phyloP scores from a whole-genome alignment of 2,888 invertebrate species.

The Koerneria pararmatus region DNA sequence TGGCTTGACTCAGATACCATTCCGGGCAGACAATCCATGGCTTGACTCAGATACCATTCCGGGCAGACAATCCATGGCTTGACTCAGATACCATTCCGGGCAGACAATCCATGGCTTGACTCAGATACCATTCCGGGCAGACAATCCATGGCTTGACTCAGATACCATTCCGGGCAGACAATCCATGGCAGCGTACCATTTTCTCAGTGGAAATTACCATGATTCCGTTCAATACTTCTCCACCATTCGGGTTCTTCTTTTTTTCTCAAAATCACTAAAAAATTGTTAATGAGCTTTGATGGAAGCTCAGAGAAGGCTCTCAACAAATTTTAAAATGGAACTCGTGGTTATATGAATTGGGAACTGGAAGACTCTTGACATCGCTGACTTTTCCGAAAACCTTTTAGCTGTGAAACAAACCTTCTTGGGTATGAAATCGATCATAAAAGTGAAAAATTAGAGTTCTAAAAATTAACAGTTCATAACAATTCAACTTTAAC shows the following conservation, averaged over 20 bases:
- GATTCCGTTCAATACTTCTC: constrained; percentile 92
- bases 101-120: constrained; percentile 93
- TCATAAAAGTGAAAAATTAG: too few species aligned
- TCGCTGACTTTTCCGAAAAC: too few species aligned
- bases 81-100: constrained; percentile 80
- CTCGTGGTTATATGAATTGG: too few species aligned
- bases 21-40: constrained; percentile 88
- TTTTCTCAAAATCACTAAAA: neutral
- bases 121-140: constrained; percentile 83
- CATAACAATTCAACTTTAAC: too few species aligned
- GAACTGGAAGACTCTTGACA: too few species aligned
- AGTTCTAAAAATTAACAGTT: too few species aligned
- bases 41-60: constrained; percentile 83
- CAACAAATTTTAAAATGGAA: constrained; percentile 9
- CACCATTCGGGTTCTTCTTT: too few species aligned
- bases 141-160: constrained; percentile 88
- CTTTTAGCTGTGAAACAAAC: too few species aligned
- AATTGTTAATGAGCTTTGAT: neutral
- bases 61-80: constrained; percentile 95
- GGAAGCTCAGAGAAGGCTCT: neutral
- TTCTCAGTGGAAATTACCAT: constrained; percentile 87
- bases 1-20: constrained; percentile 93
- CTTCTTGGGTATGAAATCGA: too few species aligned
- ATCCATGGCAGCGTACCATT: constrained; percentile 96
- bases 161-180: constrained; percentile 90